Percentiles rank a stretch among this genome's conserved stretches.
These are phyloP conservation scores for Tetrax tetrax DNA, from an alignment of 2,113 vertebrate genomes.

Conservation along the genomic window DNA sequence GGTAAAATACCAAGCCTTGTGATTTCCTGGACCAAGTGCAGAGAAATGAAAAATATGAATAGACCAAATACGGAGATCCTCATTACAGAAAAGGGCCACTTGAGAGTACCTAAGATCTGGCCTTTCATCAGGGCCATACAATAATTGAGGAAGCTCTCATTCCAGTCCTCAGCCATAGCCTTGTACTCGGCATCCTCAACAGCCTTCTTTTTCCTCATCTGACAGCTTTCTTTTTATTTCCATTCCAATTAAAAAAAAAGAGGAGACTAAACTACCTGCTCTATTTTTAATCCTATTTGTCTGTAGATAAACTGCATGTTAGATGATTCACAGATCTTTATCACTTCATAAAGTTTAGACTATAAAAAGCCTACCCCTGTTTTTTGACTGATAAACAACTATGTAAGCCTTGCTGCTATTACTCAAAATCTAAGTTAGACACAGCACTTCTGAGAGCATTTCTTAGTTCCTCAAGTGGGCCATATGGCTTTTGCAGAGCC, in stretches of 20 bases:
- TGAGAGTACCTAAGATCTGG: neutral
- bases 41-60: conserved; percentile 28
- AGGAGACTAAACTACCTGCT: neutral
- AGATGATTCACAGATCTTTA: conserved; percentile 68
- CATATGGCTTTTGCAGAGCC: neutral
- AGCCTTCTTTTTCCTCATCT: neutral
- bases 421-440: neutral
- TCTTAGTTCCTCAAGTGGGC: neutral
- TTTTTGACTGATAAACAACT: conserved; percentile 35
- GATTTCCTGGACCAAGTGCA: neutral
- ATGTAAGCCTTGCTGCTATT: neutral
- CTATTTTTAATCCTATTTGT: conserved; percentile 62
- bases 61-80: neutral
- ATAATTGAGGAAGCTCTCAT: neutral
- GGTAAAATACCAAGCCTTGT: conserved; percentile 7
- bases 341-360: conserved; percentile 45
- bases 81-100: conserved; percentile 3
- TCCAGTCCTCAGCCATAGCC: neutral
- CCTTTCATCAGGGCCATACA: neutral
- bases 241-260: neutral
- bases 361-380: conserved; percentile 45
- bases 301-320: conserved; percentile 47
- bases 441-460: neutral
- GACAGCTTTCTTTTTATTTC: neutral
- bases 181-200: neutral